These are phyloP conservation scores for Delphinus delphis DNA, from an alignment of 2,113 vertebrate species.

Conservation along the genomic window DNA sequence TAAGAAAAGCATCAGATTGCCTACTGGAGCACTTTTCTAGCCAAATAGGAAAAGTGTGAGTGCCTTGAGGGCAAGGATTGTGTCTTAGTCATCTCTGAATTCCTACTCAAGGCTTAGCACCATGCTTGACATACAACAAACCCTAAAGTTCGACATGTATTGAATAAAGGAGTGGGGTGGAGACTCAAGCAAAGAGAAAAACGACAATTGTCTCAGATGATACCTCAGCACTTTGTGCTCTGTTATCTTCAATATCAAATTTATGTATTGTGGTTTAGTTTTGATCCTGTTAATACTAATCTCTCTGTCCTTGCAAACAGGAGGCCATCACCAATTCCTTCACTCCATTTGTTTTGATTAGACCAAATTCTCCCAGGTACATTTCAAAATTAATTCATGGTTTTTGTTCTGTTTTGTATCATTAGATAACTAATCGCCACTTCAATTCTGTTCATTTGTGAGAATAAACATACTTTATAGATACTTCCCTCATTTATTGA, in stretches of 20 bases:
- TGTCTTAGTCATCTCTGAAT: background rate
- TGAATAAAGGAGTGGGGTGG: background rate
- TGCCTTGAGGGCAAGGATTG: background rate
- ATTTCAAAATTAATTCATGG: background rate
- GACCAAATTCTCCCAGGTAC: slow-evolving; percentile 48
- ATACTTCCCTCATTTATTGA: background rate
- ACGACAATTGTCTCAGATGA: background rate
- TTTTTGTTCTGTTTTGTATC: background rate
- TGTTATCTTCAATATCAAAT: background rate
- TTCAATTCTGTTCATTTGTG: background rate
- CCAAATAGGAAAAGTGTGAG: background rate
- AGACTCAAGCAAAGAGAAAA: background rate
- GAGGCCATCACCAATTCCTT: background rate
- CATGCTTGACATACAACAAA: background rate
- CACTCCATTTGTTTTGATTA: background rate
- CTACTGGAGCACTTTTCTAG: background rate
- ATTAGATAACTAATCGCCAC: background rate
- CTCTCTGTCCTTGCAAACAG: background rate
- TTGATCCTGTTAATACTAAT: background rate
- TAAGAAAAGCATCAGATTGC: background rate
- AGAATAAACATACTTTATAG: background rate
- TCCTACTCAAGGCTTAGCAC: background rate
- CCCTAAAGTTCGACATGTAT: background rate
- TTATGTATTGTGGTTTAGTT: background rate
- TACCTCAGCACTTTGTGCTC: background rate